Percentiles rank a stretch among this genome's conserved stretches.
phyloP scores from a whole-genome alignment of 2,888 invertebrate species.

The Muscina levida region DNA sequence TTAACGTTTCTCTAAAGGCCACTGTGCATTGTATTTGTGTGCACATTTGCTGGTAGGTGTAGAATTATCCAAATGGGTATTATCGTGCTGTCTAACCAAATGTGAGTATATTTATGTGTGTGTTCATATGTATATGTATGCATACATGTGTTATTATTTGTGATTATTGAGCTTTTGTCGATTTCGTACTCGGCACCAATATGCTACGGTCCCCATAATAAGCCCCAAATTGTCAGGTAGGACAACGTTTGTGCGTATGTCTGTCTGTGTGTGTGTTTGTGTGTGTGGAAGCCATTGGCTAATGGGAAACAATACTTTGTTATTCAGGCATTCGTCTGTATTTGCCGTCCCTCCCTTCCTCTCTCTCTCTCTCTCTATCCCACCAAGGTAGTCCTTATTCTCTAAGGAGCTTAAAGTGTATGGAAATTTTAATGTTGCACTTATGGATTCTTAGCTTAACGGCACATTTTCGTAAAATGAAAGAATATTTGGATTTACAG shows the following conservation, averaged over 20 bases:
- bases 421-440: not conserved
- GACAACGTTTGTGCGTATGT: not conserved
- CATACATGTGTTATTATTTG: slow-evolving; percentile 19
- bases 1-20: too few relatives aligned
- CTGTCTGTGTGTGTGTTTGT: not conserved
- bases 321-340: slow-evolving; percentile 11
- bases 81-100: slow-evolving; percentile 28
- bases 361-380: too few relatives aligned
- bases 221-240: too few relatives aligned
- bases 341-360: not conserved
- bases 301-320: slow-evolving; percentile 23
- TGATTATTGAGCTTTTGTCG: slow-evolving; percentile 26
- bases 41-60: too few relatives aligned
- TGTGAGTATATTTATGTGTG: not conserved
- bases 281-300: not conserved
- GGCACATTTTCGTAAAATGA: not conserved
- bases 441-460: not conserved
- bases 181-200: not conserved
- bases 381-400: not conserved
- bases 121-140: not conserved
- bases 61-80: too few relatives aligned
- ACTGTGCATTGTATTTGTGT: too few relatives aligned
- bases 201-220: not conserved
- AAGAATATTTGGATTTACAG: not conserved
- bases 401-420: slow-evolving; percentile 1